These are phyloP conservation scores for Napeogenes inachia DNA, from an alignment of 2,888 invertebrate genomes.

Conservation along the genomic window DNA sequence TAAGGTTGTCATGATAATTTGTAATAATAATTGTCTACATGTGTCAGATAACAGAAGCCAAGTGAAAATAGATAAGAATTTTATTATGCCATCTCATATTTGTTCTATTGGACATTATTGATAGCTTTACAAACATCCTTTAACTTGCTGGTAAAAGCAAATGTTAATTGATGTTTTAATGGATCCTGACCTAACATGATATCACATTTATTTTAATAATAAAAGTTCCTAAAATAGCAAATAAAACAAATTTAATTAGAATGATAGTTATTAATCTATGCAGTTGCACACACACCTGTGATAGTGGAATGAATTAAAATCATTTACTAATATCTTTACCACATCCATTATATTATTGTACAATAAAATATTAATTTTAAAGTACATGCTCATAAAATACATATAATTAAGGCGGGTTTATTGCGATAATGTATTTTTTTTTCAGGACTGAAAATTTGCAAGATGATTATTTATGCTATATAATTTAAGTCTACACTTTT, in stretches of 20 bases:
- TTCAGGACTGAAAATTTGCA: slow-evolving; percentile 5
- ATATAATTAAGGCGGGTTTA: slow-evolving; percentile 22
- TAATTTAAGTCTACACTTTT: slow-evolving; percentile 12
- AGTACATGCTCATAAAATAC: slow-evolving; percentile 9
- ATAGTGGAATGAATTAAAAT: slow-evolving; percentile 38
- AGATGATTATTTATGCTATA: slow-evolving; percentile 3
- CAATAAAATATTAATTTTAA: slow-evolving; percentile 16
- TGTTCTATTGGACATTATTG: no score
- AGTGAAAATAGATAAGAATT: no score
- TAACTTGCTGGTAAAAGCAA: no score
- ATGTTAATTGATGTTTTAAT: no score
- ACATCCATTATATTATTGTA: slow-evolving; percentile 25
- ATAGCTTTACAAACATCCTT: no score
- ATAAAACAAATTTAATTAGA: slow-evolving; percentile 27
- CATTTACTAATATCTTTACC: slow-evolving; percentile 26
- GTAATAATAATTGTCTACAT: no score
- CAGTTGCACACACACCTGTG: slow-evolving; percentile 28
- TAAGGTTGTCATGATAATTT: no score
- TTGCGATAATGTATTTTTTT: slow-evolving; percentile 15
- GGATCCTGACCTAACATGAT: neutral
- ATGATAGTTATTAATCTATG: slow-evolving; percentile 30
- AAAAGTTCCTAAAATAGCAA: slow-evolving; percentile 18
- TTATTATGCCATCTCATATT: no score
- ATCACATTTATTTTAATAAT: slow-evolving; percentile 1
- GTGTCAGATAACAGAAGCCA: no score